Percentiles rank a stretch among this genome's conserved stretches.
phyloP scores from a whole-genome alignment of 2,888 invertebrate genomes.

The Abscondita cerata region DNA sequence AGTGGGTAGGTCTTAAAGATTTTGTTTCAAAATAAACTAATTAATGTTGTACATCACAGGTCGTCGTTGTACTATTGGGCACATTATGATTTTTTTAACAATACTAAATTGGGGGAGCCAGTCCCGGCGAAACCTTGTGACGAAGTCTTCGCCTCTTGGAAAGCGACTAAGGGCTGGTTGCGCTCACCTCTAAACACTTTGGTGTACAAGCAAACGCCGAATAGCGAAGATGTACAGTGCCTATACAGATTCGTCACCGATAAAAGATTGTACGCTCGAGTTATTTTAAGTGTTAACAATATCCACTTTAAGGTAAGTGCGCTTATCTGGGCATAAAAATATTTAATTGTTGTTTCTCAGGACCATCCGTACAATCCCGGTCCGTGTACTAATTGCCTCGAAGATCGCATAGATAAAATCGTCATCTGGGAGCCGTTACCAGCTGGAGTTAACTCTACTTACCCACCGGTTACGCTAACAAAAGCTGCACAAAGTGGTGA shows the following conservation, averaged over 20 bases:
- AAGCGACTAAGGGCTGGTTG: slow-evolving; percentile 75
- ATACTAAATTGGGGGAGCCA: slow-evolving; percentile 84
- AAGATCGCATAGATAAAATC: slow-evolving; percentile 84
- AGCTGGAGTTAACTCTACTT: slow-evolving; percentile 54
- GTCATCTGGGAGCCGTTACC: slow-evolving; percentile 78
- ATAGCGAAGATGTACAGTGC: slow-evolving; percentile 78
- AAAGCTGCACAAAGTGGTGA: slow-evolving; percentile 72
- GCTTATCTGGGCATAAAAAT: too few species aligned
- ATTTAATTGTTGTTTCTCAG: slow-evolving; percentile 55
- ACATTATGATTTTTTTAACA: slow-evolving; percentile 93
- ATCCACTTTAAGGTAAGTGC: slow-evolving; percentile 81
- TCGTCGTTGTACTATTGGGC: slow-evolving; percentile 95
- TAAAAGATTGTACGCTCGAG: slow-evolving; percentile 79
- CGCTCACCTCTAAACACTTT: slow-evolving; percentile 86
- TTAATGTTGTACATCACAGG: too few species aligned
- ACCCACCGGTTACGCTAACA: slow-evolving; percentile 59
- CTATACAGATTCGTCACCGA: slow-evolving; percentile 86
- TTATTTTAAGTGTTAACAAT: slow-evolving; percentile 77
- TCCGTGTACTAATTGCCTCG: slow-evolving; percentile 84
- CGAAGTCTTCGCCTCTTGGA: slow-evolving; percentile 88
- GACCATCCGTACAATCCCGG: slow-evolving; percentile 80
- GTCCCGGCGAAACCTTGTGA: slow-evolving; percentile 85
- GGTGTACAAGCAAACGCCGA: slow-evolving; percentile 81
- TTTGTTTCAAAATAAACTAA: too few species aligned
- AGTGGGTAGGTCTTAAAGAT: slow-evolving; percentile 69